Conservation (phyloP, 2,797 vertebrate genomes). For the Onychomys arenicola region DNA sequence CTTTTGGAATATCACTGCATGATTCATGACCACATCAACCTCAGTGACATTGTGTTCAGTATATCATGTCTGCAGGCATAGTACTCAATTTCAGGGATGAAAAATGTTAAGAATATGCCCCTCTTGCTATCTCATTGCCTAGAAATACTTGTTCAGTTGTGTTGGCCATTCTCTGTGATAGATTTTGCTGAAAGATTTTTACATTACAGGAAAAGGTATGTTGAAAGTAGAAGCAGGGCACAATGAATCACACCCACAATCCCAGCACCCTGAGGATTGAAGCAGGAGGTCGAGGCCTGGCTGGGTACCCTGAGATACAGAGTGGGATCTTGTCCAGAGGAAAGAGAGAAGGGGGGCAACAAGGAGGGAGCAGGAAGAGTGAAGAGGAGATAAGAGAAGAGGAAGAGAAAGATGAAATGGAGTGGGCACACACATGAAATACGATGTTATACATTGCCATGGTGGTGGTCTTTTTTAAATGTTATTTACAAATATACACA, state of each 20-base stretch:
- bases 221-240: background rate
- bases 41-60: background rate
- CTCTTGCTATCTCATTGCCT: background rate
- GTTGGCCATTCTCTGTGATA: background rate
- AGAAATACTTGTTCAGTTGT: background rate
- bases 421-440: rapidly evolving
- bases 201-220: background rate
- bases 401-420: background rate
- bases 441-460: background rate
- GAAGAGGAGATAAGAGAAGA: background rate
- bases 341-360: background rate
- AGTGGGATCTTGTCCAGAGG: background rate
- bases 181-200: background rate
- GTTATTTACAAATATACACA: background rate
- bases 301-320: background rate
- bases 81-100: too few species aligned
- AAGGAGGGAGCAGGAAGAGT: background rate
- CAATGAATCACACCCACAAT: background rate
- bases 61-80: background rate
- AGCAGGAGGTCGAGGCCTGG: background rate
- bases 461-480: background rate
- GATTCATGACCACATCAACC: background rate
- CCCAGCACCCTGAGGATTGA: background rate
- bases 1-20: background rate
- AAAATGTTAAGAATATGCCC: background rate